phyloP scores from a whole-genome alignment of 1,140 invertebrate genomes.

The Pseudomyrmex pallidus region DNA sequence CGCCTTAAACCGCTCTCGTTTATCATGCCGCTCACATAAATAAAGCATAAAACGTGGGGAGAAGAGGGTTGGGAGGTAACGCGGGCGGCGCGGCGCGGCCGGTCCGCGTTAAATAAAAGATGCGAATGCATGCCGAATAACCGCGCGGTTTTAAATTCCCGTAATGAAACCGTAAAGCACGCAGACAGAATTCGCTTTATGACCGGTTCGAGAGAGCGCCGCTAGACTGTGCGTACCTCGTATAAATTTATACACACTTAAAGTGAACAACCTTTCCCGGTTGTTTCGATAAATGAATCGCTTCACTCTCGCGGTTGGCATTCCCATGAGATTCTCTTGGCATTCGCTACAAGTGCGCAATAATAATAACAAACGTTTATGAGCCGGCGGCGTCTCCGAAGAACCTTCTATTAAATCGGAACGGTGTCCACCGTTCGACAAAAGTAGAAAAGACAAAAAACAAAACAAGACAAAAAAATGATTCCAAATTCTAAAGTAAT shows the following conservation, averaged over 20 bases:
- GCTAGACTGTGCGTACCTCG: conserved; percentile 30
- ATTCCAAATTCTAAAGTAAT: no score
- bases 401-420: background rate
- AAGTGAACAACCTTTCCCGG: conserved; percentile 35
- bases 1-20: conserved; percentile 34
- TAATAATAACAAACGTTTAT: conserved; percentile 8
- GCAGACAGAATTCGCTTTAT: conserved; percentile 64
- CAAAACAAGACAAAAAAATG: background rate
- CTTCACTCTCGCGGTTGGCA: conserved; percentile 3
- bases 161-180: conserved; percentile 71
- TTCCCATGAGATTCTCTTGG: conserved; percentile 31
- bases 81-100: conserved; percentile 27
- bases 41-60: conserved; percentile 30
- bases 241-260: conserved; percentile 59
- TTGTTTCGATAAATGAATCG: conserved; percentile 58
- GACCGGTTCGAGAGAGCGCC: conserved; percentile 33
- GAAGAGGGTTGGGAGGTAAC: background rate
- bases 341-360: background rate
- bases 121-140: conserved; percentile 54
- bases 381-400: background rate
- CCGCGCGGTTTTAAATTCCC: conserved; percentile 64
- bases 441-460: conserved; percentile 19
- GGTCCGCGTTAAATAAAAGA: conserved; percentile 58
- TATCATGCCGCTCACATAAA: conserved; percentile 43
- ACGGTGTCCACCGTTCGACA: background rate